phyloP scores from a whole-genome alignment of 2,888 invertebrate species.

The Catocala fraxini region DNA sequence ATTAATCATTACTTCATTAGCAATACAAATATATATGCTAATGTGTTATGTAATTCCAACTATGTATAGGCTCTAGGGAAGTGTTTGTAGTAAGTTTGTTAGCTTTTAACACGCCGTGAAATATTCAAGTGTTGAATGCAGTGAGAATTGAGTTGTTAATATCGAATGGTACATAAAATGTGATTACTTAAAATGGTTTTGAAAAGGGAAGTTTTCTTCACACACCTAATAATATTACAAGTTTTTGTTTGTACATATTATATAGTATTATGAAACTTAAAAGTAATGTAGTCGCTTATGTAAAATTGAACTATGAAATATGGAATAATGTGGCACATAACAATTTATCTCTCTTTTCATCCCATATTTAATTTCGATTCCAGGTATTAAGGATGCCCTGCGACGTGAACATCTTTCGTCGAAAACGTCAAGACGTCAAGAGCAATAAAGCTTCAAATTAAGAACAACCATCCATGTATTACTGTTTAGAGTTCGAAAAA shows the following conservation, averaged over 20 bases:
- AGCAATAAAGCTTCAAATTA: too few species aligned
- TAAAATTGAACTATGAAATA: background rate
- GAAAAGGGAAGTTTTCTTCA: constrained; percentile 1
- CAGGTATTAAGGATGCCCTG: too few species aligned
- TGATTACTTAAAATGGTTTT: constrained; percentile 1
- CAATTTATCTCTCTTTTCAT: too few species aligned
- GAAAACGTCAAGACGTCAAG: too few species aligned
- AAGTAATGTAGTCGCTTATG: background rate
- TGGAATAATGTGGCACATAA: too few species aligned
- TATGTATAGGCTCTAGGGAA: background rate
- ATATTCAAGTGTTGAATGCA: constrained; percentile 4
- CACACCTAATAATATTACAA: background rate
- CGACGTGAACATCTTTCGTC: too few species aligned
- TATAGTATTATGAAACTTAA: background rate
- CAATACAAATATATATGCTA: background rate
- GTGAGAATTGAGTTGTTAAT: constrained; percentile 7
- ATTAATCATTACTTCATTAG: constrained; percentile 8
- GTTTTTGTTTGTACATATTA: too few species aligned
- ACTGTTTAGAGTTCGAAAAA: too few species aligned
- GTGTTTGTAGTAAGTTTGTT: background rate
- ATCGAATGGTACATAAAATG: constrained; percentile 2
- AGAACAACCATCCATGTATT: too few species aligned
- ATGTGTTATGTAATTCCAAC: background rate
- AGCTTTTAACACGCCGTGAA: constrained; percentile 1
- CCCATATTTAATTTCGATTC: too few species aligned